Evolutionary conservation across 2,797 vertebrate genomes (phyloP).

Genomic region (Pangasius sanitwongsei): DNA sequence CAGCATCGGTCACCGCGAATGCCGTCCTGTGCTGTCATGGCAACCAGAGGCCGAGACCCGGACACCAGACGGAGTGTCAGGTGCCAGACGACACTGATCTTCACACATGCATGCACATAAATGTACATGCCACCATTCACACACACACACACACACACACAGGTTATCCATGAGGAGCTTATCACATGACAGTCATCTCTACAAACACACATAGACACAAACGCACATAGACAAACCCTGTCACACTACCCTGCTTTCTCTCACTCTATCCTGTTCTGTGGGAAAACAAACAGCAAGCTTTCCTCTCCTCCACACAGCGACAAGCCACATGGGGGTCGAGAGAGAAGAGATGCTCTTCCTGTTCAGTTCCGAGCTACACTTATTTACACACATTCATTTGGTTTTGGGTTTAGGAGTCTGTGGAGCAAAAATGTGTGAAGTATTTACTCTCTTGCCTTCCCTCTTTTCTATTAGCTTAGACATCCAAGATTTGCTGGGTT

Average conservation of each 20-base stretch:
- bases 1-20: constrained; percentile 15
- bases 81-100: constrained; percentile 33
- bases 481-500: neutral
- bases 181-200: constrained; percentile 51
- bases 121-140: constrained; percentile 12
- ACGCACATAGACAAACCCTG: constrained; percentile 36
- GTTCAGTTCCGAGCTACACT: neutral
- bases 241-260: constrained; percentile 39
- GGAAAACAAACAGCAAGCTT: constrained; percentile 68
- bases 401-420: neutral
- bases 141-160: constrained; percentile 15
- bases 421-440: neutral
- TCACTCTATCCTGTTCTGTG: constrained; percentile 70
- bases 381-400: neutral
- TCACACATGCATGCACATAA: constrained; percentile 18
- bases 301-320: constrained; percentile 19
- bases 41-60: constrained; percentile 38
- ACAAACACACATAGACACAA: constrained; percentile 28
- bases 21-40: constrained; percentile 20
- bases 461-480: neutral
- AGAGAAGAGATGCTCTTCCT: constrained; percentile 8
- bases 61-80: constrained; percentile 37
- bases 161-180: neutral
- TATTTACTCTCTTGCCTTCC: neutral
- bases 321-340: constrained; percentile 62